Conservation (phyloP, 2,888 invertebrate species). For the Acanthosepion esculentum region DNA sequence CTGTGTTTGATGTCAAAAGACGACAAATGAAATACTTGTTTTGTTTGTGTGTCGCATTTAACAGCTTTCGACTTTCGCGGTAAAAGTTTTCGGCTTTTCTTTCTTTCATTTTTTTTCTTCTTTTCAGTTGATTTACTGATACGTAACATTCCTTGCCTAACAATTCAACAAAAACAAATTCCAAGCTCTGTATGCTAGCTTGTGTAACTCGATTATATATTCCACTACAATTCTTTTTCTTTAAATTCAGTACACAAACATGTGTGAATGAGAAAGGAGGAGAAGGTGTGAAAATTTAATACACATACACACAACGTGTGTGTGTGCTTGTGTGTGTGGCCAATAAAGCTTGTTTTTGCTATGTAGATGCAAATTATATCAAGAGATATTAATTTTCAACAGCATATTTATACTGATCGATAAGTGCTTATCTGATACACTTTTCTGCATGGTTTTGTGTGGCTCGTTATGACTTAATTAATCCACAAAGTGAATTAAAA, state of each 20-base stretch:
- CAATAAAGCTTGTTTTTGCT: too few relatives aligned
- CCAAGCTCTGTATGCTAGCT: not conserved
- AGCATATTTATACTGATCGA: too few relatives aligned
- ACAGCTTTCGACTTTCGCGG: not conserved
- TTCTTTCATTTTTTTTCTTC: not conserved
- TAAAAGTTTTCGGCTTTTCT: not conserved
- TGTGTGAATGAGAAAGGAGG: not conserved
- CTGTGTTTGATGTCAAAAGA: not conserved
- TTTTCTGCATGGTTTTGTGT: too few relatives aligned
- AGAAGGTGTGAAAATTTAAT: not conserved
- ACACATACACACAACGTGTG: too few relatives aligned
- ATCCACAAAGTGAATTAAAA: too few relatives aligned
- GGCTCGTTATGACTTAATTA: too few relatives aligned
- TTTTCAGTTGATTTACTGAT: conserved; percentile 20
- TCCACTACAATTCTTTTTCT: not conserved
- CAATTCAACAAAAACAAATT: not conserved
- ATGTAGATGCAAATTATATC: too few relatives aligned
- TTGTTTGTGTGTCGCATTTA: conserved; percentile 9
- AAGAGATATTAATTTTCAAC: too few relatives aligned
- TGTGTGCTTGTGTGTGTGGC: too few relatives aligned
- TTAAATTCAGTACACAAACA: not conserved
- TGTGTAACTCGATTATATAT: not conserved
- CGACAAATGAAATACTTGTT: conserved; percentile 33
- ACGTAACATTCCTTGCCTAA: not conserved
- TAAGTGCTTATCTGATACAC: too few relatives aligned